phyloP scores from a whole-genome alignment of 2,888 invertebrate genomes.

The Agrotis clavis region DNA sequence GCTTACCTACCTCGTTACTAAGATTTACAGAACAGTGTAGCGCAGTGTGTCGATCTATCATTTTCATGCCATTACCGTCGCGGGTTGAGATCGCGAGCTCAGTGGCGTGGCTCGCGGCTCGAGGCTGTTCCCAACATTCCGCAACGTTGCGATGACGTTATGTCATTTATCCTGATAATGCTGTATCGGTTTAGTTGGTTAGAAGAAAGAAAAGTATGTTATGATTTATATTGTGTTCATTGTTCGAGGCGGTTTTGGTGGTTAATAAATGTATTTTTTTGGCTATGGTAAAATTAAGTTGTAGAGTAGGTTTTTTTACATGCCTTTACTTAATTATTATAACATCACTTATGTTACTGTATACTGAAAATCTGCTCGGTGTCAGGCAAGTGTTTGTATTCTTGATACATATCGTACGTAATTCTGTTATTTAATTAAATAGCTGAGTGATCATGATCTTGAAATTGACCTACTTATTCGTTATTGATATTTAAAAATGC shows the following conservation, averaged over 20 bases:
- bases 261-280: too few species aligned
- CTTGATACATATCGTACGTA: too few species aligned
- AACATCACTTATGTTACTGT: too few species aligned
- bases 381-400: too few species aligned
- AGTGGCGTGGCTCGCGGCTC: slow-evolving; percentile 51
- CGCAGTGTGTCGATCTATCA: slow-evolving; percentile 77
- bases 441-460: neutral
- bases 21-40: slow-evolving; percentile 54
- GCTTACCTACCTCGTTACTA: slow-evolving; percentile 5
- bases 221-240: slow-evolving; percentile 38
- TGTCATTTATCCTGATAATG: slow-evolving; percentile 59
- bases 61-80: slow-evolving; percentile 81
- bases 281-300: neutral
- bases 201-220: slow-evolving; percentile 45
- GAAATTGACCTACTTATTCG: too few species aligned
- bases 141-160: slow-evolving; percentile 41
- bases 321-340: too few species aligned
- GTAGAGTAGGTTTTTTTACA: neutral
- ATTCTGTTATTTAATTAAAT: neutral
- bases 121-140: slow-evolving; percentile 29
- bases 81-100: slow-evolving; percentile 36
- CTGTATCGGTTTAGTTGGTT: slow-evolving; percentile 42
- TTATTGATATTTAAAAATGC: too few species aligned
- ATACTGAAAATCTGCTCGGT: too few species aligned
- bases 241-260: slow-evolving; percentile 11